Percentiles rank a stretch among this genome's conserved stretches.
phyloP scores from a whole-genome alignment of 2,888 invertebrate genomes.

The Rutpela maculata region DNA sequence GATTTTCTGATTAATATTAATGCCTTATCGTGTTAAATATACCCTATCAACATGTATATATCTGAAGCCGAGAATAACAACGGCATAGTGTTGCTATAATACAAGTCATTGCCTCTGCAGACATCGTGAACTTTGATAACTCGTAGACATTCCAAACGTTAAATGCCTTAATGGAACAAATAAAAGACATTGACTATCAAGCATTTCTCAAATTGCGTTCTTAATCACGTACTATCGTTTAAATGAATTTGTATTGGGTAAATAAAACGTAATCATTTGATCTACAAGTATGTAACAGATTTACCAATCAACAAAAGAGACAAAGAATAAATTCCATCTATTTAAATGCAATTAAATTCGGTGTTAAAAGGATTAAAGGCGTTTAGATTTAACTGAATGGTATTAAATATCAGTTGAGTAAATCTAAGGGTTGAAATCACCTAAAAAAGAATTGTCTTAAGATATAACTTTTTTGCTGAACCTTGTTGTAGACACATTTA shows the following conservation, averaged over 20 bases:
- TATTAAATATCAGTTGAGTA: too few relatives aligned
- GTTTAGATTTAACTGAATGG: too few relatives aligned
- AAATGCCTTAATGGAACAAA: constrained; percentile 36
- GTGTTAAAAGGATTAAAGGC: too few relatives aligned
- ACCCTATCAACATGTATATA: constrained; percentile 19
- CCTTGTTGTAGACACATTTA: too few relatives aligned
- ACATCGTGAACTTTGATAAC: constrained; percentile 44
- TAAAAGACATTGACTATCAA: constrained; percentile 24
- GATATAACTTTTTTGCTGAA: too few relatives aligned
- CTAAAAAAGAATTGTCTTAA: too few relatives aligned
- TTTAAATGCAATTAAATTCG: neutral
- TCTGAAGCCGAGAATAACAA: constrained; percentile 11
- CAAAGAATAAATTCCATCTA: neutral
- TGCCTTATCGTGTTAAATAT: constrained; percentile 27
- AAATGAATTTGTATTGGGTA: constrained; percentile 5
- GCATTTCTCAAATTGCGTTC: constrained; percentile 24
- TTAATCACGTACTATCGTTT: constrained; percentile 14
- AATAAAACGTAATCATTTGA: neutral
- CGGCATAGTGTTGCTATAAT: constrained; percentile 8
- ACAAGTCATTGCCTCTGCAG: constrained; percentile 39
- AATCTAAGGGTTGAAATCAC: too few relatives aligned
- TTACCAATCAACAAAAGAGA: neutral
- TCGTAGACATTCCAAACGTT: constrained; percentile 41
- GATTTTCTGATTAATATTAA: constrained; percentile 13
- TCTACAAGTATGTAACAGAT: constrained; percentile 1